Conservation (phyloP, 2,888 invertebrate species). For the Lasius platythorax region DNA sequence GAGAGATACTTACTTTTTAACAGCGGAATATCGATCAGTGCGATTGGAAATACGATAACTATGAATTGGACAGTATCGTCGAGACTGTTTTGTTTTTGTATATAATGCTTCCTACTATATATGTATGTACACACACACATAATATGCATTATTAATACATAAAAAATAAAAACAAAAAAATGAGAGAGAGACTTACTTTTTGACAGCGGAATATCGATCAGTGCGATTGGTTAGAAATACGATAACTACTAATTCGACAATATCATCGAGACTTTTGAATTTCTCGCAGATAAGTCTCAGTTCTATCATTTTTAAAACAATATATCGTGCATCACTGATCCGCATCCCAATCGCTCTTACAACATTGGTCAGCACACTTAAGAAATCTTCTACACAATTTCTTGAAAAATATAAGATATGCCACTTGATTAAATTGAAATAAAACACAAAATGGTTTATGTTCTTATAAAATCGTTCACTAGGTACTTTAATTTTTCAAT, state of each 20-base stretch:
- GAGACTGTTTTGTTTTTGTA: too few relatives aligned
- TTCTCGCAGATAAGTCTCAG: conserved; percentile 89
- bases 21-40: too few relatives aligned
- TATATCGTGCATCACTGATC: too few relatives aligned
- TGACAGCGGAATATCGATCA: conserved; percentile 95
- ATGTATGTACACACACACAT: too few relatives aligned
- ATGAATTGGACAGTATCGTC: too few relatives aligned
- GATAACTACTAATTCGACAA: conserved; percentile 91
- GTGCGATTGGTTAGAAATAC: conserved; percentile 93
- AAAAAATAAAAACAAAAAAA: not conserved
- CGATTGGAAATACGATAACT: too few relatives aligned
- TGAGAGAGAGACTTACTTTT: conserved; percentile 87
- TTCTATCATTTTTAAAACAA: conserved; percentile 87
- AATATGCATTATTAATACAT: not conserved
- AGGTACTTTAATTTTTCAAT: not conserved
- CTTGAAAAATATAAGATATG: conserved; percentile 89
- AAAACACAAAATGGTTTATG: conserved; percentile 43
- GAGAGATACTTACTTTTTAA: too few relatives aligned
- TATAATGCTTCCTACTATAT: too few relatives aligned
- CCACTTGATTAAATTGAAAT: conserved; percentile 90
- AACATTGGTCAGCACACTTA: conserved; percentile 84
- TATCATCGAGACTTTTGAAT: conserved; percentile 86
- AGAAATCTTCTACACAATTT: conserved; percentile 87
- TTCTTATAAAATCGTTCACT: conserved; percentile 18
- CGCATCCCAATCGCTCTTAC: conserved; percentile 91